phyloP scores from a whole-genome alignment of 1,140 invertebrate species.

The Drosophila nikananu region DNA sequence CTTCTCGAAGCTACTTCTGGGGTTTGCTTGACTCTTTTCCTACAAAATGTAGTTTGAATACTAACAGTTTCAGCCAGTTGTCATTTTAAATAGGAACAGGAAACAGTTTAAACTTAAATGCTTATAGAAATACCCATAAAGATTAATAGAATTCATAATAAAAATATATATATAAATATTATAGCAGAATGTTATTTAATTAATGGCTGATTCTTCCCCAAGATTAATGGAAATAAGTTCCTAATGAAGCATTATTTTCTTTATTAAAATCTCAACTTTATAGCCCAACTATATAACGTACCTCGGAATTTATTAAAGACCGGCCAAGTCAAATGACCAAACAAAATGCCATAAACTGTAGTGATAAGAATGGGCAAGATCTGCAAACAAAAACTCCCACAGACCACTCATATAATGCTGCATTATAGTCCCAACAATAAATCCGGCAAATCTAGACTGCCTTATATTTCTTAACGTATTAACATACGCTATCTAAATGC shows the following conservation, averaged over 20 bases:
- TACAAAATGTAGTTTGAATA: background rate
- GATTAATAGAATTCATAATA: too few species aligned
- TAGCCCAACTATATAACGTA: background rate
- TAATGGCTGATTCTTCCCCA: background rate
- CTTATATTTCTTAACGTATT: constrained; percentile 20
- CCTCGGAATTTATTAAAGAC: background rate
- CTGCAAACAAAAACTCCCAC: constrained; percentile 23
- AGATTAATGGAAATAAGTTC: background rate
- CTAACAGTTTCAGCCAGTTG: background rate
- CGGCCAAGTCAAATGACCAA: background rate
- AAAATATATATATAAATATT: too few species aligned
- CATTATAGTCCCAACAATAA: constrained; percentile 14
- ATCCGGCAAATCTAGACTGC: constrained; percentile 5
- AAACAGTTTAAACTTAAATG: background rate
- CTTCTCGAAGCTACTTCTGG: background rate
- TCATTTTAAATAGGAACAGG: background rate
- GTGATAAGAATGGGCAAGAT: constrained; percentile 41
- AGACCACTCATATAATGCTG: constrained; percentile 37
- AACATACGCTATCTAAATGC: constrained; percentile 37
- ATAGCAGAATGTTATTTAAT: background rate
- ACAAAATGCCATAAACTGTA: constrained; percentile 1
- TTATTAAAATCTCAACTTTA: background rate
- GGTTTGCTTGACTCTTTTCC: background rate
- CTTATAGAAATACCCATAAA: background rate
- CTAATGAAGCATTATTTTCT: background rate